These are phyloP conservation scores for Nycticebus coucang DNA, from an alignment of 2,113 vertebrate genomes.

Conservation along the genomic window DNA sequence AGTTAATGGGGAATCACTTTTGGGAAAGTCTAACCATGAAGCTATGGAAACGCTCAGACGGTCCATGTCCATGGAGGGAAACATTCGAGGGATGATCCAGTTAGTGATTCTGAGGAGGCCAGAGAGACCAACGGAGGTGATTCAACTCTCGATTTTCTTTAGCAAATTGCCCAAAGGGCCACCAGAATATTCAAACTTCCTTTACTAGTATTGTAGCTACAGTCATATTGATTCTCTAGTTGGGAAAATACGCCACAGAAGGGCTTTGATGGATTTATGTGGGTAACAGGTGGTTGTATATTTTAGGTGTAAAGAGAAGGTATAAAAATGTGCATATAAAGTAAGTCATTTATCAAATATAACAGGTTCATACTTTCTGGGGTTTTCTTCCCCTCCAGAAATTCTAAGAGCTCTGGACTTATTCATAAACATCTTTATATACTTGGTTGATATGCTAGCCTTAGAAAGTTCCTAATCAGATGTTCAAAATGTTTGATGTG, in stretches of 20 bases:
- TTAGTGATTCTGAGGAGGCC: slow-evolving; percentile 92
- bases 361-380: not conserved
- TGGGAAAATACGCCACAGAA: not conserved
- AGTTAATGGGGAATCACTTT: slow-evolving; percentile 94
- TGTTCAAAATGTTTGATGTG: not conserved
- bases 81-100: slow-evolving; percentile 95
- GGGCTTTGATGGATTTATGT: not conserved
- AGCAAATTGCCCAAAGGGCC: not conserved
- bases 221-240: not conserved
- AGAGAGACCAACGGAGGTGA: slow-evolving; percentile 82
- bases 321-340: slow-evolving; percentile 47
- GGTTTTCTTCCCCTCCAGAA: not conserved
- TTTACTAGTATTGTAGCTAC: not conserved
- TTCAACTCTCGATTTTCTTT: not conserved
- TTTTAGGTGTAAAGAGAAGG: slow-evolving; percentile 7
- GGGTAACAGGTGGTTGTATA: not conserved
- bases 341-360: slow-evolving; percentile 34
- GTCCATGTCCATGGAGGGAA: slow-evolving; percentile 99
- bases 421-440: not conserved
- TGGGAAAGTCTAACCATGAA: slow-evolving; percentile 95
- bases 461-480: not conserved
- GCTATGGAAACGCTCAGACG: slow-evolving; percentile 97
- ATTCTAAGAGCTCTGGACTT: slow-evolving; percentile 15
- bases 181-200: not conserved
- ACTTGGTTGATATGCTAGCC: not conserved